A percentile compares a stretch with the other conserved stretches of the same genome.
phyloP scores from a whole-genome alignment of 2,113 vertebrate genomes.

The Myiozetetes cayanensis region DNA sequence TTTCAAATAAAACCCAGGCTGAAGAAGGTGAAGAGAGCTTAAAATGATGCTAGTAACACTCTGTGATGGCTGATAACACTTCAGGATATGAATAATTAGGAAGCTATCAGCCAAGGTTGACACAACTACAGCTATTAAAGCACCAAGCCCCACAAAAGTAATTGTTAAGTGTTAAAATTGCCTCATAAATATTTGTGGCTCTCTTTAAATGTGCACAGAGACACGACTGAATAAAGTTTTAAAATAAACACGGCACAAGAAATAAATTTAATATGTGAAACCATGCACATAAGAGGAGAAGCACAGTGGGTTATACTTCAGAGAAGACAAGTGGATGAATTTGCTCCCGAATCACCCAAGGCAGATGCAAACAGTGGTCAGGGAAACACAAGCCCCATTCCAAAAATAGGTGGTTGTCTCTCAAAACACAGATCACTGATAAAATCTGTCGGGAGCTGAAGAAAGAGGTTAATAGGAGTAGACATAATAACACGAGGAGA shows the following conservation, averaged over 20 bases:
- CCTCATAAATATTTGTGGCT: slow-evolving; percentile 1
- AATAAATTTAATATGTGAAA: not conserved
- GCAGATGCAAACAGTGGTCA: not conserved
- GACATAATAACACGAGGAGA: not conserved
- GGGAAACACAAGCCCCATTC: not conserved
- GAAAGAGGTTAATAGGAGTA: not conserved
- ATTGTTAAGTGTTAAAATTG: not conserved
- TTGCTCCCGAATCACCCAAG: not conserved
- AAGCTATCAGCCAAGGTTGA: slow-evolving; percentile 29
- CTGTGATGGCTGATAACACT: slow-evolving; percentile 2
- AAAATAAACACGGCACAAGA: not conserved
- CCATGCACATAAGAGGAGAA: not conserved
- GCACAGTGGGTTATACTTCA: not conserved
- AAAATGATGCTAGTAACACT: slow-evolving; percentile 3
- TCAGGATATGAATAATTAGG: slow-evolving; percentile 42
- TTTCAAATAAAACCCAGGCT: slow-evolving; percentile 70
- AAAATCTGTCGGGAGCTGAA: not conserved
- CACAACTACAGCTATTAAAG: not conserved
- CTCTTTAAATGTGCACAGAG: not conserved
- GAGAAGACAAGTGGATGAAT: not conserved
- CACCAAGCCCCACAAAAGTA: not conserved
- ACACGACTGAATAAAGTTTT: not conserved
- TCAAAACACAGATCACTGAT: not conserved
- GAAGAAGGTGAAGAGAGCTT: slow-evolving; percentile 61
- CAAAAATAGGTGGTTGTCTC: not conserved